Evolutionary conservation across 2,113 vertebrate species (phyloP).

Genomic region (Pluvianellus socialis): DNA sequence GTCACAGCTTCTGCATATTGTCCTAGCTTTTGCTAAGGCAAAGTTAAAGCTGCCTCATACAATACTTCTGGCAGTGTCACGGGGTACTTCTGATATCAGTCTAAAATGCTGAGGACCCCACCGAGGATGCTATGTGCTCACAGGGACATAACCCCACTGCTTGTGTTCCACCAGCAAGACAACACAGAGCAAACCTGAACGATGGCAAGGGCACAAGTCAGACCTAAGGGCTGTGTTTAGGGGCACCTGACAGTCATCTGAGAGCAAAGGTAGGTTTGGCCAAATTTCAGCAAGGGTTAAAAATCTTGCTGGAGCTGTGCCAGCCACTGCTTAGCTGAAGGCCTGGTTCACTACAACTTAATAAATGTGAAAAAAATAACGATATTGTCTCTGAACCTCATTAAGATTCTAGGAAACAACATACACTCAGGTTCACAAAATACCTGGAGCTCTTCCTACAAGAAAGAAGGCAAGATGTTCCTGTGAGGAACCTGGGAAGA

Average conservation of each 20-base stretch:
- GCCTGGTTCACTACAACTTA: background rate
- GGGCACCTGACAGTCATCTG: background rate
- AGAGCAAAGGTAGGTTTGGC: background rate
- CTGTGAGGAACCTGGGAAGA: background rate
- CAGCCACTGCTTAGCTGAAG: background rate
- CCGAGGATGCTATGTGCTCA: background rate
- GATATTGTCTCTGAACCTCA: background rate
- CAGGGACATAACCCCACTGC: background rate
- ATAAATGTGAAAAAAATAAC: background rate
- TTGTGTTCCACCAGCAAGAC: background rate
- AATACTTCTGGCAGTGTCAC: background rate
- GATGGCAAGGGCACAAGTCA: fast-evolving
- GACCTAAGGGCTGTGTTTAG: fast-evolving
- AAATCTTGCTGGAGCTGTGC: background rate
- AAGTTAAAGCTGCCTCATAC: background rate
- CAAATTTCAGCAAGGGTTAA: background rate
- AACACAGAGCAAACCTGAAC: background rate
- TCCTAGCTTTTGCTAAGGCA: background rate
- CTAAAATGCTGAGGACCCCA: background rate
- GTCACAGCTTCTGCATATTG: background rate
- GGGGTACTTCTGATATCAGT: background rate
- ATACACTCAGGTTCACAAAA: background rate
- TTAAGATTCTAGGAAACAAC: background rate
- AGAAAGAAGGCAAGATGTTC: background rate
- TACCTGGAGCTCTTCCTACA: background rate